phyloP scores from a whole-genome alignment of 2,113 vertebrate genomes.

The Nerophis ophidion region DNA sequence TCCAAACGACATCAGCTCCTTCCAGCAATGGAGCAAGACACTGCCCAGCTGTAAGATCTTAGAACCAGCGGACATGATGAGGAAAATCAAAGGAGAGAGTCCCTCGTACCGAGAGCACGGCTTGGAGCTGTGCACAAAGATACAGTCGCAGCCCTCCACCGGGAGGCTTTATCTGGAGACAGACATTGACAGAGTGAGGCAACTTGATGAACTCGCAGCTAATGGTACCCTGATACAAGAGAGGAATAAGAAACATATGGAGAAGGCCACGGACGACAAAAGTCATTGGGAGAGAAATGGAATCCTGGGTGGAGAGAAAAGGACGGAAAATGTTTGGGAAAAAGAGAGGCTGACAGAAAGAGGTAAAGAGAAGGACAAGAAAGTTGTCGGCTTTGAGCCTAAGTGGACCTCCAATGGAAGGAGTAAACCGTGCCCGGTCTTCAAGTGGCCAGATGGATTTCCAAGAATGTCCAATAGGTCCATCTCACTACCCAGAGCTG shows the following conservation, averaged over 20 bases:
- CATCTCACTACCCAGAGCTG: constrained; percentile 69
- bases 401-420: constrained; percentile 10
- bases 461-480: constrained; percentile 72
- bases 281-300: constrained; percentile 41
- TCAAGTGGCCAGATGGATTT: constrained; percentile 67
- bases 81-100: constrained; percentile 35
- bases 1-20: constrained; percentile 39
- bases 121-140: constrained; percentile 47
- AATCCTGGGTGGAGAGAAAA: constrained; percentile 22
- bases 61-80: constrained; percentile 49
- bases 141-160: constrained; percentile 50
- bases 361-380: constrained; percentile 49
- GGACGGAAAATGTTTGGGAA: constrained; percentile 37
- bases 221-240: constrained; percentile 41
- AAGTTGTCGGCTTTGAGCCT: constrained; percentile 27
- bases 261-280: constrained; percentile 37
- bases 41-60: constrained; percentile 59
- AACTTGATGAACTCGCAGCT: constrained; percentile 56
- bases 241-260: constrained; percentile 26
- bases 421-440: constrained; percentile 39
- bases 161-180: constrained; percentile 69
- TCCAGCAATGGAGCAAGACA: constrained; percentile 54
- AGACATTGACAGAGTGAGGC: constrained; percentile 73
- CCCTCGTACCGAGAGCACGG: constrained; percentile 32
- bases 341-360: constrained; percentile 39